Conservation (phyloP, 2,113 vertebrate genomes). For the Lepisosteus oculatus region DNA sequence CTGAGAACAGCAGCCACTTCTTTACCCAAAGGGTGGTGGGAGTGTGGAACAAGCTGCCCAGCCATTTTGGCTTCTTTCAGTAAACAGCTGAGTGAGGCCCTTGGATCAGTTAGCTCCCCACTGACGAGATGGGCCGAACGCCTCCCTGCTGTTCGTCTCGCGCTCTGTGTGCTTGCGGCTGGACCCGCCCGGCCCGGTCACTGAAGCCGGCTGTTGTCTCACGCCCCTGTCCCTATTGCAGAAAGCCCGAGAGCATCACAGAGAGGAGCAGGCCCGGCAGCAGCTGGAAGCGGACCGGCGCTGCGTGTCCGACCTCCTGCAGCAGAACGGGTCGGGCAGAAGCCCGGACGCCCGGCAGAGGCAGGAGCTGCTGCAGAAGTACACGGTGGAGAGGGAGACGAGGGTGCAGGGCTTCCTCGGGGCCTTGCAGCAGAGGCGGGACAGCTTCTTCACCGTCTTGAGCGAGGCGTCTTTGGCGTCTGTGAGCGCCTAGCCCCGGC, state of each 20-base stretch:
- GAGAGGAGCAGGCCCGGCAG: constrained; percentile 71
- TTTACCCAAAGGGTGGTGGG: no score
- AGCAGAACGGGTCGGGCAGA: constrained; percentile 66
- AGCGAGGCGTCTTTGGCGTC: constrained; percentile 48
- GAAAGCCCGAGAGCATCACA: constrained; percentile 85
- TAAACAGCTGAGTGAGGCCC: no score
- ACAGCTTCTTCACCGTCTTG: constrained; percentile 67
- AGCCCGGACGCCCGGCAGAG: constrained; percentile 58
- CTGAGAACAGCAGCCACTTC: no score
- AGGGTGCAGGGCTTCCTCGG: constrained; percentile 81
- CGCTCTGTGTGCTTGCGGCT: no score
- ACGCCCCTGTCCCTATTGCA: constrained; percentile 41
- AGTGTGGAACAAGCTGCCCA: no score
- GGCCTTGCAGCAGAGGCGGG: constrained; percentile 82
- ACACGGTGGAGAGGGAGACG: constrained; percentile 72
- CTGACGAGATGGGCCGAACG: no score
- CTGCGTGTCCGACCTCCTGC: constrained; percentile 73
- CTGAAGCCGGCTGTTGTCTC: no score
- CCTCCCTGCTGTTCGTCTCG: no score
- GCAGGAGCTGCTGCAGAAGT: constrained; percentile 70
- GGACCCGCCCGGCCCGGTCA: no score
- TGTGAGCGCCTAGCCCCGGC: constrained; percentile 59
- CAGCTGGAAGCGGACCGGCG: constrained; percentile 84
- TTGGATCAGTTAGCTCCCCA: no score
- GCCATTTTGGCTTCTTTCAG: no score